A percentile compares a stretch with the other conserved stretches of the same genome.
Conservation (phyloP, 2,113 vertebrate species). For the Colaptes auratus region DNA sequence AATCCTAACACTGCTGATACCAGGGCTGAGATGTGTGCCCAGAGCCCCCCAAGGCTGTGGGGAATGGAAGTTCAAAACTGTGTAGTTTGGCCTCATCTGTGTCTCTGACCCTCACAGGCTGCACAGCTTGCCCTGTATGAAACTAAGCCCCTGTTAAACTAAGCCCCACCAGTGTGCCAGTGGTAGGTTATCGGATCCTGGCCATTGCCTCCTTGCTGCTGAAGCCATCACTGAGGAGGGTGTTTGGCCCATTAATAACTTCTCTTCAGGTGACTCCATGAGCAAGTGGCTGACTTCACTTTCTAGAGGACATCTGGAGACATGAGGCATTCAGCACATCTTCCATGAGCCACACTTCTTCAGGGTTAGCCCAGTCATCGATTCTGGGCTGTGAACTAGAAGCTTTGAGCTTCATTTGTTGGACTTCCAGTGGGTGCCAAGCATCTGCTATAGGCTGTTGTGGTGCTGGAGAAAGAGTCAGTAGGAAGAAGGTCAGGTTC, state of each 20-base stretch:
- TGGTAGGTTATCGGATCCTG: neutral
- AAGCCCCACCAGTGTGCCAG: neutral
- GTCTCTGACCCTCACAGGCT: neutral
- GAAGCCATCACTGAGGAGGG: neutral
- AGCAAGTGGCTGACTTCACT: neutral
- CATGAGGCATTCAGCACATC: accelerated
- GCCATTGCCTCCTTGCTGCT: neutral
- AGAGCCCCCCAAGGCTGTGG: accelerated
- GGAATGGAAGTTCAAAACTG: neutral
- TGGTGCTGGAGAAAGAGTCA: accelerated
- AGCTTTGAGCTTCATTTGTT: neutral
- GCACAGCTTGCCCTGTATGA: neutral
- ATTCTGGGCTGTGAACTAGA: neutral
- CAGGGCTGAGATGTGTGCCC: accelerated
- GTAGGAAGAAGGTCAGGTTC: neutral
- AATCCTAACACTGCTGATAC: neutral
- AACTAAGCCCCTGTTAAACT: neutral
- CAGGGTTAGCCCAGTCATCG: neutral
- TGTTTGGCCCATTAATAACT: neutral
- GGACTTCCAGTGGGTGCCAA: neutral
- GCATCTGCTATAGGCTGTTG: neutral
- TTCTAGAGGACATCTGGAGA: neutral
- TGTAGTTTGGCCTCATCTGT: neutral
- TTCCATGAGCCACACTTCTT: neutral
- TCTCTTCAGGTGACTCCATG: neutral